These are phyloP conservation scores for Anas platyrhynchos DNA, from an alignment of 2,113 vertebrate species.

Conservation along the genomic window DNA sequence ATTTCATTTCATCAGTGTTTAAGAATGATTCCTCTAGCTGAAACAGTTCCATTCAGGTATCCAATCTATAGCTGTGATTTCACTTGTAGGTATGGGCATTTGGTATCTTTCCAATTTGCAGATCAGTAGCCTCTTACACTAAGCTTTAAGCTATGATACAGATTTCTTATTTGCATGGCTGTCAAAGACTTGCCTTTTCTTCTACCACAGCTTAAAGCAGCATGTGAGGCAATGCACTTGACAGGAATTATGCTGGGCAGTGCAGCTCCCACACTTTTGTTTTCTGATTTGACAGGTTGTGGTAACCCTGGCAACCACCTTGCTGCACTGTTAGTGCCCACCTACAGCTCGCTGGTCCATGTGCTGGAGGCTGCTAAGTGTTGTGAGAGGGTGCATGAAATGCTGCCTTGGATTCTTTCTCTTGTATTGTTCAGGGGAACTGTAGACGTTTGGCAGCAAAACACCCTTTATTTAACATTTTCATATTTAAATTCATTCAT, in stretches of 20 bases:
- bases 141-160: fast-evolving
- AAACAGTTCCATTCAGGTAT: neutral
- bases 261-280: neutral
- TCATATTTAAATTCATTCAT: no score
- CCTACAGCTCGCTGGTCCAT: neutral
- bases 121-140: neutral
- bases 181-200: neutral
- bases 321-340: neutral
- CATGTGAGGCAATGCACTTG: fast-evolving
- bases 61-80: neutral
- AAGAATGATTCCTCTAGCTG: neutral
- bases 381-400: neutral
- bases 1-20: no score
- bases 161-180: neutral
- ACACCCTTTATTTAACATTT: neutral
- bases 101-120: neutral
- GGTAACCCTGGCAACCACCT: conserved; percentile 40
- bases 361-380: neutral
- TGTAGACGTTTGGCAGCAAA: neutral
- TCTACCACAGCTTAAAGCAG: fast-evolving
- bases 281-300: neutral
- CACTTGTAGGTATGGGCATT: neutral
- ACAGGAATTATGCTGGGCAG: neutral
- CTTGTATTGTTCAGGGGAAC: neutral
- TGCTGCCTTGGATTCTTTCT: neutral